These are phyloP conservation scores for Nilaparvata lugens DNA, from an alignment of 1,140 invertebrate genomes.

Conservation along the genomic window DNA sequence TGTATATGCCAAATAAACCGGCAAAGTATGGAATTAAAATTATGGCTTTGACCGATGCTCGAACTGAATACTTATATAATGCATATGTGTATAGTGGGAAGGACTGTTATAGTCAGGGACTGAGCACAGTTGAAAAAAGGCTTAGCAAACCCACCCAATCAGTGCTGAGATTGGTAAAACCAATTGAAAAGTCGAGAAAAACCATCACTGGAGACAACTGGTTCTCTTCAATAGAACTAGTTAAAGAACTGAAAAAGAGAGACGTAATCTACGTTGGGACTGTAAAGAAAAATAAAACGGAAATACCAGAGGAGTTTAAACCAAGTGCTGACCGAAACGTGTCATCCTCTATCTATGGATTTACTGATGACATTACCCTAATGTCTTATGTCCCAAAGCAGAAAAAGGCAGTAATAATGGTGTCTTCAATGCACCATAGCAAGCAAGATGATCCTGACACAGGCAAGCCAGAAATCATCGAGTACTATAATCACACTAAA, in stretches of 20 bases:
- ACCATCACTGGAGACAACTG: conserved; percentile 19
- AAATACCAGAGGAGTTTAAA: conserved; percentile 29
- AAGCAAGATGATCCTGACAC: conserved; percentile 22
- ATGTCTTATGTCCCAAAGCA: conserved; percentile 18
- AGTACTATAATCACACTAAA: conserved; percentile 29
- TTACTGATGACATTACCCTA: conserved; percentile 19
- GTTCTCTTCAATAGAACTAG: conserved; percentile 22
- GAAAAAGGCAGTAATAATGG: conserved; percentile 30
- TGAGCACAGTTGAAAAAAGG: background rate
- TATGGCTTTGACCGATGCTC: conserved; percentile 1
- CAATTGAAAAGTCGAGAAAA: conserved; percentile 14
- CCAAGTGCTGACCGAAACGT: background rate
- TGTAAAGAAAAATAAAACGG: conserved; percentile 37
- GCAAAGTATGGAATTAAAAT: conserved; percentile 33
- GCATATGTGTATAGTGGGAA: conserved; percentile 14
- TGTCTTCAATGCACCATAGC: conserved; percentile 26
- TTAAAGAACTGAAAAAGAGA: conserved; percentile 16
- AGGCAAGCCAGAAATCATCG: conserved; percentile 32
- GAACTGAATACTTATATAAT: conserved; percentile 13
- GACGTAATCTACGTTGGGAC: conserved; percentile 26
- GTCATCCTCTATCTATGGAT: conserved; percentile 26
- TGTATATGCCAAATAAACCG: too few species aligned
- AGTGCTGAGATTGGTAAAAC: conserved; percentile 22
- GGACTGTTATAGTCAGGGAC: background rate
- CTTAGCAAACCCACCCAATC: conserved; percentile 19